A percentile compares a stretch with the other conserved stretches of the same genome.
phyloP scores from a whole-genome alignment of 2,888 invertebrate genomes.

The Drosophila anceps region DNA sequence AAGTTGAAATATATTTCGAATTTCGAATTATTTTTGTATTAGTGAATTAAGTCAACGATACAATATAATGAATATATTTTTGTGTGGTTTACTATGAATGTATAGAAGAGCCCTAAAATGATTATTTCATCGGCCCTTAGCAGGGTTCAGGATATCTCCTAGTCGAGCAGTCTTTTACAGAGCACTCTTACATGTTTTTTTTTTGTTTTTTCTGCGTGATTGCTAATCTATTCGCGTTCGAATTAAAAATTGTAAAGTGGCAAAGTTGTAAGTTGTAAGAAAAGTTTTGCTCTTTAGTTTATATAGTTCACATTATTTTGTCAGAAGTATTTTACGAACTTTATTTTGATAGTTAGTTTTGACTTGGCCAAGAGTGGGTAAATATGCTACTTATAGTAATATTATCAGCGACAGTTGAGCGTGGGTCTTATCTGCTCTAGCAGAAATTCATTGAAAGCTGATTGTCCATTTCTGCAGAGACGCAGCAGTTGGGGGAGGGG shows the following conservation, averaged over 20 bases:
- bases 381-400: slow-evolving; percentile 57
- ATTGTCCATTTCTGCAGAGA: slow-evolving; percentile 56
- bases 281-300: slow-evolving; percentile 25
- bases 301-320: slow-evolving; percentile 7
- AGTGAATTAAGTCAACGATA: too few species aligned
- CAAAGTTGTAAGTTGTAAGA: slow-evolving; percentile 21
- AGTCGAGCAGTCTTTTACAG: too few species aligned
- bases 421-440: slow-evolving; percentile 22
- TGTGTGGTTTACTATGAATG: too few species aligned
- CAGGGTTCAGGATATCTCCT: too few species aligned
- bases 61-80: too few species aligned
- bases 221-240: slow-evolving; percentile 20
- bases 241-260: slow-evolving; percentile 20
- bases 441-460: slow-evolving; percentile 66
- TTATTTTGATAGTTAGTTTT: slow-evolving; percentile 30
- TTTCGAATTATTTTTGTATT: too few species aligned
- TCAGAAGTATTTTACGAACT: slow-evolving; percentile 43
- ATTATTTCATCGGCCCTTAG: too few species aligned
- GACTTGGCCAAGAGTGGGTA: slow-evolving; percentile 40
- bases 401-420: slow-evolving; percentile 45
- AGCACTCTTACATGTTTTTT: not conserved
- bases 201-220: not conserved
- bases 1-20: too few species aligned
- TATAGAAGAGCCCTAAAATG: too few species aligned
- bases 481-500: slow-evolving; percentile 1